Conservation (phyloP, 2,888 invertebrate species). For the Caenorhabditis panamensis region DNA sequence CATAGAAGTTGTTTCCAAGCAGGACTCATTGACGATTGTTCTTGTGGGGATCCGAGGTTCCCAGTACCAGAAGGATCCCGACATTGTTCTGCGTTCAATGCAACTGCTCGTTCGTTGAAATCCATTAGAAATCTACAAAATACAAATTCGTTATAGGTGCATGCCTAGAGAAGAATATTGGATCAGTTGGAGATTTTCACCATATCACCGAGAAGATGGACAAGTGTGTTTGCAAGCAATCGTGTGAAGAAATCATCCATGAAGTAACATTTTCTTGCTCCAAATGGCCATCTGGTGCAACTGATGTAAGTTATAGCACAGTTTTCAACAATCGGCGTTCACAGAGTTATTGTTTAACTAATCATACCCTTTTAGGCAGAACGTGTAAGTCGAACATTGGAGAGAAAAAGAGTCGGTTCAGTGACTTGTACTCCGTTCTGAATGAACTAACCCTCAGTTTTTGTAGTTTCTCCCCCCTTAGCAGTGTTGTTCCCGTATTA, state of each 20-base stretch:
- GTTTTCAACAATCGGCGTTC: neutral
- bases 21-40: conserved; percentile 68
- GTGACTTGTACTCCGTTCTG: conserved; percentile 33
- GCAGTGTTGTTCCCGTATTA: conserved; percentile 36
- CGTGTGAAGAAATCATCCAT: conserved; percentile 67
- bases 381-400: conserved; percentile 56
- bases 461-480: conserved; percentile 31
- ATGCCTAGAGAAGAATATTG: conserved; percentile 70
- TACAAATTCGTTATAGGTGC: conserved; percentile 50
- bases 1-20: conserved; percentile 74
- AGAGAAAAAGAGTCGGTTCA: conserved; percentile 45
- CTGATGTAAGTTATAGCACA: conserved; percentile 65
- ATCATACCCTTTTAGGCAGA: conserved; percentile 51
- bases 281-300: conserved; percentile 76
- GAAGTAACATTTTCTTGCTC: conserved; percentile 72
- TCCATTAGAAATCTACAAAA: neutral
- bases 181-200: conserved; percentile 71
- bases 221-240: conserved; percentile 71
- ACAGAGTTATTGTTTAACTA: conserved; percentile 13
- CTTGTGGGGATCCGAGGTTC: conserved; percentile 74
- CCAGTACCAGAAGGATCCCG: conserved; percentile 63
- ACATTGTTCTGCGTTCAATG: conserved; percentile 73
- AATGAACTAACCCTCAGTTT: conserved; percentile 30
- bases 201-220: conserved; percentile 71
- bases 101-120: conserved; percentile 68